phyloP scores from a whole-genome alignment of 2,113 vertebrate species.

The Condylura cristata region DNA sequence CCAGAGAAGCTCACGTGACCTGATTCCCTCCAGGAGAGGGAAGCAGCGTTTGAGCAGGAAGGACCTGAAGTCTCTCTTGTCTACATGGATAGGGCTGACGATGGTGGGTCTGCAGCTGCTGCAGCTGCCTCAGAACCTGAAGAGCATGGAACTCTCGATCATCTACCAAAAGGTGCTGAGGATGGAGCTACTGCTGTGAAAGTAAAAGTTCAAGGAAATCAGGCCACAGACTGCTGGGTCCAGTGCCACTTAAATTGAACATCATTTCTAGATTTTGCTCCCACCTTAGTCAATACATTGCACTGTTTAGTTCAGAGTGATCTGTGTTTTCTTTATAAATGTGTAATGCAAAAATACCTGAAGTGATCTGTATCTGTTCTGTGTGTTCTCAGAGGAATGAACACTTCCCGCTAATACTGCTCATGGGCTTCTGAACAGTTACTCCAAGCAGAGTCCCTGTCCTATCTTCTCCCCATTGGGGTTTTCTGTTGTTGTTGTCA shows the following conservation, averaged over 20 bases:
- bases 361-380: background rate
- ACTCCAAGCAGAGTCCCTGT: background rate
- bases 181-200: background rate
- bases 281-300: background rate
- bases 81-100: background rate
- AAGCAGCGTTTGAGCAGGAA: background rate
- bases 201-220: background rate
- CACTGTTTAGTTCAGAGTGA: background rate
- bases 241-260: background rate
- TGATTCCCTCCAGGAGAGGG: background rate
- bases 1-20: background rate
- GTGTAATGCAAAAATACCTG: background rate
- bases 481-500: background rate
- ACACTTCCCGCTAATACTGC: background rate
- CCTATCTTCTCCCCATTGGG: background rate
- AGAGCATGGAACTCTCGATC: background rate
- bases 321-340: background rate
- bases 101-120: background rate
- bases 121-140: background rate
- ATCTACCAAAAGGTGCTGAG: background rate
- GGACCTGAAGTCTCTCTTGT: background rate
- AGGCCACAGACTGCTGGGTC: background rate
- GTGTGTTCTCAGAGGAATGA: background rate
- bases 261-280: background rate
- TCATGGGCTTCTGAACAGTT: background rate